Percentiles rank a stretch among this genome's conserved stretches.
Conservation (phyloP, 2,888 invertebrate genomes). For the Synergus umbraculus region DNA sequence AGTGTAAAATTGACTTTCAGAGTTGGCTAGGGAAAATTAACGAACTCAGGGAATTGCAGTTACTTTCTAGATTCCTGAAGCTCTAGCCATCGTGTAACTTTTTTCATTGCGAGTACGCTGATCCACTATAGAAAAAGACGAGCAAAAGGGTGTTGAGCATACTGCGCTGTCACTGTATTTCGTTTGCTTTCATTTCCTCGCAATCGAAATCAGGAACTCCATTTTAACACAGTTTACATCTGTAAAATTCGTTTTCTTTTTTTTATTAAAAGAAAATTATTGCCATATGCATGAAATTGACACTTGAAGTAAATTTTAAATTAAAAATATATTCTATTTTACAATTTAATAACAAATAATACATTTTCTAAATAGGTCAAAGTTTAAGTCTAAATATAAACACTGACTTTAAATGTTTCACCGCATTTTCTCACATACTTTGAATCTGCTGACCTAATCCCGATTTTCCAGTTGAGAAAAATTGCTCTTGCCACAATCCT, state of each 20-base stretch:
- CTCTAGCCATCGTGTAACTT: conserved; percentile 19
- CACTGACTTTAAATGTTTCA: background rate
- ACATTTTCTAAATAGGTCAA: background rate
- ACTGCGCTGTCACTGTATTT: background rate
- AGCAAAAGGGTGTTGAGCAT: background rate
- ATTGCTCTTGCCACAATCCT: background rate
- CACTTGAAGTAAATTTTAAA: background rate
- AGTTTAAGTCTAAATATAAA: background rate
- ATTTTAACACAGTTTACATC: conserved; percentile 12
- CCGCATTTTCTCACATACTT: background rate
- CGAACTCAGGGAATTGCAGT: conserved; percentile 10
- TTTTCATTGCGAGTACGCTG: conserved; percentile 16
- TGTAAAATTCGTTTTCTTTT: background rate
- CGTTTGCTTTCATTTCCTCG: conserved; percentile 25
- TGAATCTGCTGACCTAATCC: background rate
- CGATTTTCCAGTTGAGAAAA: background rate
- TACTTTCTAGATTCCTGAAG: conserved; percentile 14
- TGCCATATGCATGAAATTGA: too few relatives aligned
- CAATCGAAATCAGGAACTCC: conserved; percentile 25
- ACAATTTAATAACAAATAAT: background rate
- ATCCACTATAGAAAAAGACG: background rate
- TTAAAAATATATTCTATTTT: background rate
- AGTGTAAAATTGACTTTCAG: background rate
- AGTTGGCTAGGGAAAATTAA: conserved; percentile 17
- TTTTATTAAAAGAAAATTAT: background rate